phyloP scores from a whole-genome alignment of 2,797 vertebrate species.

The Catharus ustulatus region DNA sequence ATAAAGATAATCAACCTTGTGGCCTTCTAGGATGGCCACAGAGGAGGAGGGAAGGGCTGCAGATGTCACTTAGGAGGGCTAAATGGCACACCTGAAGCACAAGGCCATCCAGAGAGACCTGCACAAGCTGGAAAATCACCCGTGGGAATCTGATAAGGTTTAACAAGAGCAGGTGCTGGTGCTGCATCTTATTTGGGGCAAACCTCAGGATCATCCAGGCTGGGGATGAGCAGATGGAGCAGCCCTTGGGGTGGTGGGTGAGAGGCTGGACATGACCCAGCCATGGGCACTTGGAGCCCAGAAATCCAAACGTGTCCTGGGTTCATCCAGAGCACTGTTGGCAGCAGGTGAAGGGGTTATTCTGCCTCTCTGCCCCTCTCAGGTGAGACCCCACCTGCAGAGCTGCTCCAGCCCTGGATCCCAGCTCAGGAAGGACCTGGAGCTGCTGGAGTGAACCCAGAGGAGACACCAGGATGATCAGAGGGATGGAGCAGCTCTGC shows the following conservation, averaged over 20 bases:
- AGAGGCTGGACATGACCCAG: not conserved
- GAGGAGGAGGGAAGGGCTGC: not conserved
- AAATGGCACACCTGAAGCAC: not conserved
- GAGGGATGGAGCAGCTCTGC: not conserved
- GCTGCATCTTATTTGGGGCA: accelerated
- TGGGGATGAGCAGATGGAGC: not conserved
- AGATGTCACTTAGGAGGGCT: not conserved
- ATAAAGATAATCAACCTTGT: not conserved
- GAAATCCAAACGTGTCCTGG: accelerated
- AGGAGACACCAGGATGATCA: not conserved
- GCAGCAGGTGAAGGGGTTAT: accelerated
- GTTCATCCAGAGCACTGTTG: accelerated
- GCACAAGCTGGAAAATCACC: not conserved
- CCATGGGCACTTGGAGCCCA: accelerated
- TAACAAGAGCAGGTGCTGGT: not conserved
- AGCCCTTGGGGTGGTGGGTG: not conserved
- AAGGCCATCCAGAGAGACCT: not conserved
- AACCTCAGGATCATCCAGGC: accelerated
- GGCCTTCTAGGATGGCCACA: not conserved
- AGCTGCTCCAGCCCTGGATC: not conserved
- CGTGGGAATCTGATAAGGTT: not conserved
- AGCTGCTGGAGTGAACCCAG: accelerated
- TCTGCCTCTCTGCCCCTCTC: not conserved
- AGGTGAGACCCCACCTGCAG: not conserved
- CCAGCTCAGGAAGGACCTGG: not conserved